Evolutionary conservation across 1,140 invertebrate species (phyloP).

Genomic region (Callitettix versicolor): DNA sequence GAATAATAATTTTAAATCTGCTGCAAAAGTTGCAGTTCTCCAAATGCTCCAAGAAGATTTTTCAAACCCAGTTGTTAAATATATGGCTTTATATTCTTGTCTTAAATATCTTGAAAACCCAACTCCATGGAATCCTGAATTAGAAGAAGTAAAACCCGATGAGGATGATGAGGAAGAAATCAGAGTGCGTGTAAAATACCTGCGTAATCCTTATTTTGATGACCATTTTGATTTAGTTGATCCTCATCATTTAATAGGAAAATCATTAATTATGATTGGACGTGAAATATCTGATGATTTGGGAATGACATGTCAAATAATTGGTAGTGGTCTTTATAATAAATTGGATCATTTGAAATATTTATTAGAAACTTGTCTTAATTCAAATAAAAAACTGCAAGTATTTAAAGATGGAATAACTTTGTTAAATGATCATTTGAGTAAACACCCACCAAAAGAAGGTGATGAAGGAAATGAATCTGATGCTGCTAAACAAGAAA

Average conservation of each 20-base stretch:
- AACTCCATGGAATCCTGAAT: conserved; percentile 38
- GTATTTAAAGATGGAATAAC: conserved; percentile 32
- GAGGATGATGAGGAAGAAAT: conserved; percentile 46
- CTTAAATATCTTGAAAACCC: conserved; percentile 58
- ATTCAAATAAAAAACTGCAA: conserved; percentile 31
- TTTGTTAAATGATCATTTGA: conserved; percentile 31
- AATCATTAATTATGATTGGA: conserved; percentile 58
- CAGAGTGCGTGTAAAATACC: conserved; percentile 63
- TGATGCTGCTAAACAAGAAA: conserved; percentile 25
- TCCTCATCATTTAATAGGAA: conserved; percentile 56
- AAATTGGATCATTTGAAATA: conserved; percentile 48
- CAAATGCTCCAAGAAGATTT: conserved; percentile 86
- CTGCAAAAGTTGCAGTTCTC: conserved; percentile 62
- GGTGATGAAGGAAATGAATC: conserved; percentile 30
- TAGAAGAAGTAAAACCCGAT: conserved; percentile 29
- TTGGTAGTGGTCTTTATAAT: conserved; percentile 55
- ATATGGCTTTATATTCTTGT: conserved; percentile 62
- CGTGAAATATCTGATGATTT: conserved; percentile 40
- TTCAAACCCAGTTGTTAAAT: conserved; percentile 54
- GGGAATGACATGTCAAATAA: conserved; percentile 50
- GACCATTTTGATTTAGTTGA: conserved; percentile 76
- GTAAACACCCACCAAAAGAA: conserved; percentile 10
- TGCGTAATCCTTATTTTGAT: conserved; percentile 74
- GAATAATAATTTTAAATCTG: conserved; percentile 52
- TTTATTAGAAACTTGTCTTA: conserved; percentile 31